These are phyloP conservation scores for Mya arenaria DNA, from an alignment of 1,140 invertebrate genomes.

Conservation along the genomic window DNA sequence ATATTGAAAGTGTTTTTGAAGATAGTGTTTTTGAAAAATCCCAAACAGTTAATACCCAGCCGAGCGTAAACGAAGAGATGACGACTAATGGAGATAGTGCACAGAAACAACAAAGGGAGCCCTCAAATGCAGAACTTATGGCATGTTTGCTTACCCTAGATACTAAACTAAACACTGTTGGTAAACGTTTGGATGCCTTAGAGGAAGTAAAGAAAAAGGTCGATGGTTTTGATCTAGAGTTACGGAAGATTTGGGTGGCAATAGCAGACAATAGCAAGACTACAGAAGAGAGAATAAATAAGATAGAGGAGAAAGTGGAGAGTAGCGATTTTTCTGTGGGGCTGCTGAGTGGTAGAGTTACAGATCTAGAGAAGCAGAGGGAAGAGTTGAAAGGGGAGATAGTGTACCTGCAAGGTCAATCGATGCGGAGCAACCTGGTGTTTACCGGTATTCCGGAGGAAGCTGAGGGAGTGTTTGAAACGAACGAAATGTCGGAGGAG, in stretches of 20 bases:
- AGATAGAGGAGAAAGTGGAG: conserved; percentile 2
- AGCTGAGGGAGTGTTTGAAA: neutral
- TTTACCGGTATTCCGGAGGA: conserved; percentile 19
- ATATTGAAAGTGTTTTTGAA: too few relatives aligned
- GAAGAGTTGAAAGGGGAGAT: neutral
- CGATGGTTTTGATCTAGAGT: neutral
- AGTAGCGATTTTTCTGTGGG: conserved; percentile 6
- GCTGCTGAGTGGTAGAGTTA: neutral
- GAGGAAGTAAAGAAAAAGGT: neutral
- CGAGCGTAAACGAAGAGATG: too few relatives aligned
- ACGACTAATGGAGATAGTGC: too few relatives aligned
- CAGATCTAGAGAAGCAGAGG: neutral
- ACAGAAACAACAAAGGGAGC: too few relatives aligned
- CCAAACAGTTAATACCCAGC: too few relatives aligned
- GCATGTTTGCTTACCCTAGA: neutral
- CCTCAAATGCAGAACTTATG: neutral
- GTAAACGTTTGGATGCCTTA: neutral
- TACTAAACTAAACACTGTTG: neutral
- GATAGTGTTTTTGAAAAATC: too few relatives aligned
- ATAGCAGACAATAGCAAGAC: neutral
- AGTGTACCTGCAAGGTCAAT: conserved; percentile 4
- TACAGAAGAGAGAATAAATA: neutral
- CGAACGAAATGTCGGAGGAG: neutral
- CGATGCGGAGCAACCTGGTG: conserved; percentile 21
- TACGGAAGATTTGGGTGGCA: neutral